A percentile compares a stretch with the other conserved stretches of the same genome.
Evolutionary conservation across 2,888 invertebrate genomes (phyloP).

Genomic region (Plebejus argus): DNA sequence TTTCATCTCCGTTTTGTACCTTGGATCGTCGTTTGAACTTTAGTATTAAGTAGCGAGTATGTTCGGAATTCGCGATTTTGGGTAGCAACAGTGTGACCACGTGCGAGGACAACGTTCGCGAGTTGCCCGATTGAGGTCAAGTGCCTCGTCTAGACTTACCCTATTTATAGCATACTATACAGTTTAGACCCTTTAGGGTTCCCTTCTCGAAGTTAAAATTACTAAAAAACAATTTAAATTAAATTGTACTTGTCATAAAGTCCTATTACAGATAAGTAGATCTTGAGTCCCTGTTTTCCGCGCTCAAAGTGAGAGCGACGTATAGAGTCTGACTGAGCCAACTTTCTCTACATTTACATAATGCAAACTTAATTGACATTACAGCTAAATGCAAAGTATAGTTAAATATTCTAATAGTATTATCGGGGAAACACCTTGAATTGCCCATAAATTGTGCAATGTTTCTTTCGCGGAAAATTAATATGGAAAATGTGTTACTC

Average conservation of each 20-base stretch:
- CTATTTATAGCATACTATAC: no score
- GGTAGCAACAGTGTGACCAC: slow-evolving; percentile 61
- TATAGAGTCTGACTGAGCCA: background rate
- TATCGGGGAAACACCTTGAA: slow-evolving; percentile 15
- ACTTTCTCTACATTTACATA: slow-evolving; percentile 26
- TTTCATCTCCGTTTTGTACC: background rate
- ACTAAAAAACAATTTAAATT: background rate
- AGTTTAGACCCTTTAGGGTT: background rate
- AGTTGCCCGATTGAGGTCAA: slow-evolving; percentile 66
- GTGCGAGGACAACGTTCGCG: slow-evolving; percentile 65
- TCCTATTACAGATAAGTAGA: background rate
- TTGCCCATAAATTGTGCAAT: slow-evolving; percentile 40
- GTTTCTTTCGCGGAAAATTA: slow-evolving; percentile 40
- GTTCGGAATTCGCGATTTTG: slow-evolving; percentile 12
- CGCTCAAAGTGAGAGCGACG: background rate
- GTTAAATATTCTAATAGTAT: background rate
- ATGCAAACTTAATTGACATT: background rate
- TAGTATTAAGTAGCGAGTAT: background rate
- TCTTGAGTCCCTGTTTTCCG: background rate
- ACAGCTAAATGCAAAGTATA: background rate
- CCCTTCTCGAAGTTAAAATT: background rate
- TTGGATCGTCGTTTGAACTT: background rate
- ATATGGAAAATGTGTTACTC: slow-evolving; percentile 51
- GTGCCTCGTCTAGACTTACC: slow-evolving; percentile 54
- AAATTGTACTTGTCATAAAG: background rate